Evolutionary conservation across 2,888 invertebrate genomes (phyloP).

Genomic region (Achlya flavicornis): DNA sequence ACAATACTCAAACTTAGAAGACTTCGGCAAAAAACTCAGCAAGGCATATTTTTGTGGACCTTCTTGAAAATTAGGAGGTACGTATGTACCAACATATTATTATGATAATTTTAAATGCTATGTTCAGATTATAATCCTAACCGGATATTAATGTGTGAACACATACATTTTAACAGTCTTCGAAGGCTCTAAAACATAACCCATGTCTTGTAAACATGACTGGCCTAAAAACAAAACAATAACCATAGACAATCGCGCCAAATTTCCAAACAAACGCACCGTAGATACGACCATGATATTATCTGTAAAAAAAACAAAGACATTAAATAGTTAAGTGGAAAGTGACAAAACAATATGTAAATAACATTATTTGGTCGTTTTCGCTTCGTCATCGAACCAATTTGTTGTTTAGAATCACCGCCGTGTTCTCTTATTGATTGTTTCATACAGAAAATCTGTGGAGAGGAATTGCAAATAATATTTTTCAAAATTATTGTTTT

Average conservation of each 20-base stretch:
- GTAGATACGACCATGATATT: constrained; percentile 51
- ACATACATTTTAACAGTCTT: not conserved
- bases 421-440: constrained; percentile 59
- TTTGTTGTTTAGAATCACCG: constrained; percentile 61
- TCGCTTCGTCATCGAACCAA: constrained; percentile 74
- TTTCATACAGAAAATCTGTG: constrained; percentile 37
- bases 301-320: constrained; percentile 53
- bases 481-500: constrained; percentile 12
- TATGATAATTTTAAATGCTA: not conserved
- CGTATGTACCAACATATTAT: not conserved
- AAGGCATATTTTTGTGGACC: too few relatives aligned
- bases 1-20: too few relatives aligned
- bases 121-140: not conserved
- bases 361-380: constrained; percentile 73
- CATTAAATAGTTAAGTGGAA: constrained; percentile 65
- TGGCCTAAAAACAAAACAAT: constrained; percentile 53
- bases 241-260: constrained; percentile 56
- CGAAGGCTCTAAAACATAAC: not conserved
- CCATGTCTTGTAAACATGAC: constrained; percentile 42
- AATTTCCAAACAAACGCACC: constrained; percentile 67
- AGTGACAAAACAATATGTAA: constrained; percentile 84
- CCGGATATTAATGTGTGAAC: constrained; percentile 1
- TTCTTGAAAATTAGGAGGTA: too few relatives aligned
- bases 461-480: constrained; percentile 31
- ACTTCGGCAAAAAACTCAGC: too few relatives aligned